Base-by-base conservation (phyloP, 2,797 vertebrate species). In the Podarcis siculus region DNA sequence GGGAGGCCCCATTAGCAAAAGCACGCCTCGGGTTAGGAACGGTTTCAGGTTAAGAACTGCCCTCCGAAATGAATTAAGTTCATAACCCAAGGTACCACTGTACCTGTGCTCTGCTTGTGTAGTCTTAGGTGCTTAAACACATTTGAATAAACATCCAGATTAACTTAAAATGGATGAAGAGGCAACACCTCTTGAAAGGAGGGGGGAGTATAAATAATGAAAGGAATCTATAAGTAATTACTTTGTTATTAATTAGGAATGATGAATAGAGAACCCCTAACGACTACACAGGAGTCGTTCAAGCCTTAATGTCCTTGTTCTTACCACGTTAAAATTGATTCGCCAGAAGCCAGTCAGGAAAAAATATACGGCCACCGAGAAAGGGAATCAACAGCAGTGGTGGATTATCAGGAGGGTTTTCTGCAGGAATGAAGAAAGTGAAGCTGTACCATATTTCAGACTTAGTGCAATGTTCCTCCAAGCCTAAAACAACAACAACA, bases 191-290 rank as follows among this genome's bases (percentile, higher is more conserved):
- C 73, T 61, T 66, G 66, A 86, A 73, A 80, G 23, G 37, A 0
- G 3, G 86, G 90, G 88, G 90, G 89, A 6, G 30, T 15, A 5
- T 88, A 92, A 94, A 90, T 94, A 95, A 93, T 89, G 89, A 87
- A 92, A 94, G 93, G 45, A 91, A 96, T 95, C 95, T 88, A 94
- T 94, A 93, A 95, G 94, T 94, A 95, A 97, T 97, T 97, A 94
- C 94, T 89, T 93, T 93, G 93, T 94, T 94, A 95, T 96, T 96
- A 96, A 96, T 95, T 94, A 95, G 91, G 96, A 95, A 93, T 95
- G 94, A 96, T 94, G 95, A 96, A 96, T 93, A 89, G 91, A 86
- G 25, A 85, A 89, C 92, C 92, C 92, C 2, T 0, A 73, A 92
- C 9, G 32, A 92, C 93, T 93, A 89, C 87, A 1, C 0, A 64